Evolutionary conservation across 2,113 vertebrate species (phyloP).

Genomic region (human): GRCh38 chrY:24207001-24207500

Average conservation of each 20-base stretch:
- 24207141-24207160: neutral
- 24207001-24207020: fast-evolving
- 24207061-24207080: neutral
- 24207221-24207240: neutral
- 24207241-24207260: neutral
- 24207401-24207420: neutral
- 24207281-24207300: neutral
- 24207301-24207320: neutral
- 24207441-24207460: neutral
- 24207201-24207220: neutral
- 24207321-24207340: neutral
- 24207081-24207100: neutral
- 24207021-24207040: neutral
- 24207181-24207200: neutral
- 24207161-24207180: neutral
- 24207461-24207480: neutral
- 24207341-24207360: neutral
- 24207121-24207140: neutral
- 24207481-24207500: neutral
- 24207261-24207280: neutral
- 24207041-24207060: neutral
- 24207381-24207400: neutral
- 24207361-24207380: neutral
- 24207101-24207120: neutral
- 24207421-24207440: neutral